Evolutionary conservation across 2,797 vertebrate species (phyloP), one percentile per base, ranked within the genome.

Genomic region (Sebastes taczanowskii): DNA sequence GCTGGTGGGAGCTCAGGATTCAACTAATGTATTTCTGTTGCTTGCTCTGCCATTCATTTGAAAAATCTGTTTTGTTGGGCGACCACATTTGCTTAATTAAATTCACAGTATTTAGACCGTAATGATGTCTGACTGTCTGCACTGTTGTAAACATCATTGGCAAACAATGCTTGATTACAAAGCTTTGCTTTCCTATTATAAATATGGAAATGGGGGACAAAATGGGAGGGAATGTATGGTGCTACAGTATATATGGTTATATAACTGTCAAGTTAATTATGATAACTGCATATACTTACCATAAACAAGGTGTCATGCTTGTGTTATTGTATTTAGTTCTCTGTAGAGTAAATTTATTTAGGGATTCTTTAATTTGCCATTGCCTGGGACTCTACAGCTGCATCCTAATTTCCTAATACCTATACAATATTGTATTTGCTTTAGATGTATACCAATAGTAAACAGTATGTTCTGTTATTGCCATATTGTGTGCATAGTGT

Each of bases 41-140:
- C 75, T 71, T 23, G 42, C 82, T 53, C 35, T 55, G 74, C 58
- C 59, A 22, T 70, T 83, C 61, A 83, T 86, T 88, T 86, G 52
- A 75, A 88, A 16, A 90, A 91, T 79, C 80, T 66, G 84, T 88
- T 91, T 87, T 56, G 77, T 67, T 56, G 70, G 49, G 77, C 72
- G 30, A 52, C 72, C 74, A 60, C 77, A 86, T 92, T 89, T 80
- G 67, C 85, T 85, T 90, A 89, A 93, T 92, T 91, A 78, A 88
- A 86, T 89, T 88, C 78, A 35, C 72, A 81, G 77, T 78, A 87
- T 91, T 90, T 88, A 89, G 86, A 86, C 82, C 13, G 71, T 87
- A 89, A 93, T 91, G 88, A 89, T 82, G 86, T 91, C 90, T 92
- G 85, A 84, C 87, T 90, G 89, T 88, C 86, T 89, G 78, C 68